Base-by-base conservation (phyloP, 2,797 vertebrate genomes). In the Takifugu rubripes region DNA sequence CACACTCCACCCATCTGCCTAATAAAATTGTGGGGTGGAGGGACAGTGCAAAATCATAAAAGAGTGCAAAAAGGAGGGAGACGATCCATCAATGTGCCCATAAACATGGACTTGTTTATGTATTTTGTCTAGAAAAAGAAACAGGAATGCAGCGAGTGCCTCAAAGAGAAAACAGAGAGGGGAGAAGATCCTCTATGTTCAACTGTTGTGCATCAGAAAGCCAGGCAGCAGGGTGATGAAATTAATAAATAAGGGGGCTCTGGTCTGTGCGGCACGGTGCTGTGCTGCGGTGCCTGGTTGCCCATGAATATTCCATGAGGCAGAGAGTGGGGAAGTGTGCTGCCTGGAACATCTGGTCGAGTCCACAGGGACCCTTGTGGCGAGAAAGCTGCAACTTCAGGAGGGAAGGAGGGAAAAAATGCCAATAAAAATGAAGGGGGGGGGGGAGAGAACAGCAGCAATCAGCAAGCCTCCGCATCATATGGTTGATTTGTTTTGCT, bases 301-400 rank as follows among this genome's bases (percentile, higher is more conserved):
- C 87, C 87, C 86, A 93, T 93, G 91, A 92, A 93, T 93, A 93
- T 93, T 93, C 86, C 90, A 92, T 92, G 91, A 92, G 88, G 82
- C 82, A 76, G 84, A 82, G 85, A 91, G 89, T 87, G 84, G 90
- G 89, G 90, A 90, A 90, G 89, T 89, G 85, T 87, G 87, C 87
- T 88, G 88, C 90, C 85, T 90, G 88, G 89, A 93, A 93, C 91
- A 93, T 92, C 92, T 92, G 91, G 90, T 90, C 79, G 60, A 52
- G 84, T 93, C 92, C 87, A 72, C 85, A 84, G 91, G 91, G 92
- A 93, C 88, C 86, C 89, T 90, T 64, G 88, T 90, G 91, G 90
- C 88, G 84, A 91, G 90, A 93, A 91, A 89, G 87, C 85, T 88
- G 84, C 88, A 91, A 90, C 89, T 91, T 90, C 82, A 85, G 85